Conservation (phyloP, 2,888 invertebrate species). For the Eristalis pertinax region DNA sequence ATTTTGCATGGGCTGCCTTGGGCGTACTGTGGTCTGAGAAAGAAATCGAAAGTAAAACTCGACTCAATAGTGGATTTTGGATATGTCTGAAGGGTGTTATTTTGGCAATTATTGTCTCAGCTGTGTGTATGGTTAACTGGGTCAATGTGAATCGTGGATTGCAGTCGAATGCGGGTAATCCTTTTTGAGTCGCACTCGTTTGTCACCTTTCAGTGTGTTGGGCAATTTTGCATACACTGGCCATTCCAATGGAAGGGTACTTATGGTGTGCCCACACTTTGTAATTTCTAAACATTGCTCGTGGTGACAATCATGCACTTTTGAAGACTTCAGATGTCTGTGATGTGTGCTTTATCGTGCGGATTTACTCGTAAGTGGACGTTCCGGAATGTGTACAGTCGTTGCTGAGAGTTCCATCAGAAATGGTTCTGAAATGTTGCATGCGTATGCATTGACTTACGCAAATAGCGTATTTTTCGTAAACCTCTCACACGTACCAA, state of each 20-base stretch:
- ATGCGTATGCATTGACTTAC: not conserved
- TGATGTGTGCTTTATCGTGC: not conserved
- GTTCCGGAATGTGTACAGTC: too few species aligned
- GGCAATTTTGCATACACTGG: not conserved
- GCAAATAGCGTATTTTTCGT: too few species aligned
- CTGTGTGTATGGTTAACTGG: slow-evolving; percentile 16
- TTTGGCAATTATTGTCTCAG: slow-evolving; percentile 23
- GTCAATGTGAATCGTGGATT: slow-evolving; percentile 34
- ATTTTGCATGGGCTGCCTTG: slow-evolving; percentile 11
- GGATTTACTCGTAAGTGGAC: too few species aligned
- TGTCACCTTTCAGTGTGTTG: slow-evolving; percentile 8
- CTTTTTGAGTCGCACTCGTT: slow-evolving; percentile 9
- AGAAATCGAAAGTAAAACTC: slow-evolving; percentile 44
- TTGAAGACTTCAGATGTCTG: not conserved
- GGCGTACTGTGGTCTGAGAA: slow-evolving; percentile 20
- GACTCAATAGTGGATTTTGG: slow-evolving; percentile 6
- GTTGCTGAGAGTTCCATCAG: not conserved
- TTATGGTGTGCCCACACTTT: not conserved
- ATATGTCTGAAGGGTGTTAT: slow-evolving; percentile 14
- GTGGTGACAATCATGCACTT: not conserved
- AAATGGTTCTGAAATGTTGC: too few species aligned
- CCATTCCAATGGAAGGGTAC: not conserved
- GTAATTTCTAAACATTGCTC: not conserved
- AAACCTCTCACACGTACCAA: not conserved
- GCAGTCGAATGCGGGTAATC: slow-evolving; percentile 20